Conservation (phyloP, 2,888 invertebrate species). For the Leucania comma region DNA sequence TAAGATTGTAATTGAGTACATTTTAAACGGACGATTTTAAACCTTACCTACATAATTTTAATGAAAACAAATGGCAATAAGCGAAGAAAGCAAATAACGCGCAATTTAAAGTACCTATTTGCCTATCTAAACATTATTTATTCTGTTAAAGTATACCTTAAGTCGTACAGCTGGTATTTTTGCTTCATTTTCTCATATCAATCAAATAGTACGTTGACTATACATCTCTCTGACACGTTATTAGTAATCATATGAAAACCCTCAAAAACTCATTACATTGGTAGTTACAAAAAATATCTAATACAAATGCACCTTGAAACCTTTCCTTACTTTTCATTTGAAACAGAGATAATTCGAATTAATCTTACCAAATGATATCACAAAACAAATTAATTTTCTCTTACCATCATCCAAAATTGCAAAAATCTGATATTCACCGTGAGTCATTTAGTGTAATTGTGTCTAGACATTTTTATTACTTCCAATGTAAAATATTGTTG, state of each 20-base stretch:
- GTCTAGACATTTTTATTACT: constrained; percentile 35
- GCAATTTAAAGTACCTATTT: not conserved
- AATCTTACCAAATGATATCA: not conserved
- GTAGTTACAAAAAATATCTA: not conserved
- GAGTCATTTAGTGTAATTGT: constrained; percentile 23
- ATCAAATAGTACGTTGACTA: not conserved
- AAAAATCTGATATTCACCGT: constrained; percentile 7
- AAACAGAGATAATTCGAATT: constrained; percentile 4
- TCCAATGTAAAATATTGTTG: constrained; percentile 2
- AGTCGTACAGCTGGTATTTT: not conserved
- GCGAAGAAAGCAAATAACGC: constrained; percentile 2
- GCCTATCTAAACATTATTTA: not conserved
- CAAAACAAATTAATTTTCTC: not conserved
- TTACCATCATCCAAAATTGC: not conserved
- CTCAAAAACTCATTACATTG: not conserved
- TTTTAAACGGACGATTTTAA: constrained; percentile 48
- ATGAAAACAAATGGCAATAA: constrained; percentile 17
- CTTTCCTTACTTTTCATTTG: not conserved
- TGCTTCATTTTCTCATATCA: not conserved
- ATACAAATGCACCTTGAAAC: not conserved
- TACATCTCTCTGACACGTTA: not conserved
- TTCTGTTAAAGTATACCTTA: not conserved
- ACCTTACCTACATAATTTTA: constrained; percentile 11
- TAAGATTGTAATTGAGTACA: constrained; percentile 53
- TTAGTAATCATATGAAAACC: not conserved